These are phyloP conservation scores for Callipepla squamata DNA, from an alignment of 2,113 vertebrate species.

Conservation along the genomic window DNA sequence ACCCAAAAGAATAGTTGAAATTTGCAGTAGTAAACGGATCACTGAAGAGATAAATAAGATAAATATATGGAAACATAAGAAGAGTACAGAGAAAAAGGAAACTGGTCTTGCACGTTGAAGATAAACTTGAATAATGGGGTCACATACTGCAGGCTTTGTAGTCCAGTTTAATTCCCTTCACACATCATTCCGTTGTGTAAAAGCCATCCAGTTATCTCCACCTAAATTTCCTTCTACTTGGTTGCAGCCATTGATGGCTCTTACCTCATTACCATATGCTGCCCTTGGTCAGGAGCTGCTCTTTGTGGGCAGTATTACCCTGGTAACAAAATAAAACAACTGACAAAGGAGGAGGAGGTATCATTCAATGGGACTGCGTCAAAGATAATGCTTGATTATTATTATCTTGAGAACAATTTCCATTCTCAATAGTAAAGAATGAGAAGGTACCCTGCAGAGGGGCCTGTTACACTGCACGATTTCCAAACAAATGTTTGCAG, in stretches of 20 bases:
- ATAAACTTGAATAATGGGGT: constrained; percentile 25
- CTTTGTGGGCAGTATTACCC: background rate
- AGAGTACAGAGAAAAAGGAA: background rate
- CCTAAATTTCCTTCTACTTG: constrained; percentile 14
- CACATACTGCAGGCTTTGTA: background rate
- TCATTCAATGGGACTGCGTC: background rate
- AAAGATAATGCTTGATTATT: background rate
- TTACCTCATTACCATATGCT: constrained; percentile 36
- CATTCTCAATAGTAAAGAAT: background rate
- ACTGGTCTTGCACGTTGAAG: background rate
- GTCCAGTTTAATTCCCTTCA: background rate
- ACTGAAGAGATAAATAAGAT: background rate
- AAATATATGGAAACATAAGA: background rate
- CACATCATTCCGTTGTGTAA: background rate
- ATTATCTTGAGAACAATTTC: background rate
- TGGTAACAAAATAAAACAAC: constrained; percentile 5
- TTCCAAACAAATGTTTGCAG: background rate
- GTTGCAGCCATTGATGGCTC: background rate
- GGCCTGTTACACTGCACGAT: background rate
- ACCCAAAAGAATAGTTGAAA: background rate
- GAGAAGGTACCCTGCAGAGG: background rate
- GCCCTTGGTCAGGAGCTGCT: background rate
- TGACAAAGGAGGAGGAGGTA: background rate
- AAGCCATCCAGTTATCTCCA: background rate
- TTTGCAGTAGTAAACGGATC: background rate